Evolutionary conservation across 2,797 vertebrate genomes (phyloP), one percentile per base, ranked within the genome.

Genomic region (Tragelaphus eurycerus): DNA sequence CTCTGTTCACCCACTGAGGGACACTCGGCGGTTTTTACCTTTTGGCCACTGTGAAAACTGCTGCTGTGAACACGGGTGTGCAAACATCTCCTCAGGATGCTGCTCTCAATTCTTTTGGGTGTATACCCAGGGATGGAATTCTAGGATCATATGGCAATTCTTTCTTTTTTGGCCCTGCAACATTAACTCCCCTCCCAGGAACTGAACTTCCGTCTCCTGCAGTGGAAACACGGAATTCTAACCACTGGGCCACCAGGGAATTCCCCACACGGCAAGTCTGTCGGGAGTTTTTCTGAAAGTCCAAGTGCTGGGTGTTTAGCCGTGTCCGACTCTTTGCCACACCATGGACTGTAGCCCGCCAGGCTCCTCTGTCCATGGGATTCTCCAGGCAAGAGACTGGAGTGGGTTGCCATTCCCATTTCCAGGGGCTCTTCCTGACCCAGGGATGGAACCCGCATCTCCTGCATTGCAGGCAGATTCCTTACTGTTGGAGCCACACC

Each of bases 261-360:
- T 57, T 25, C n/a, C 19, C 34, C 17, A 23, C 6, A 6, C 0
- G 19, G 19, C 67, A 38, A 2, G 1, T 3, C 10, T 13, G 67
- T 6, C 67, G 6, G 23, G 2, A 6, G 9, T 4, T 6, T 6
- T 34, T 38, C 16, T 16, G 13, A 10, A 38, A 6, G 34, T 23
- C 34, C 2, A 38, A 6, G 34, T 23, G 34, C 3, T 0, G 11
- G 9, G 2, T 23, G 67, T 11, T 38, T 5, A 21, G 67, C 23
- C 5, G 19, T 3, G 0, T 71, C 34, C 1, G 19, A 21, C 10
- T 3, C 67, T 71, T 38, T 23, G 67, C 67, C 17, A 38, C 67
- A 38, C 34, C 10, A 1, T 23, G 67, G 67, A 6, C 5, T 38
- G 5, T 0, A 23, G 67, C 67, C 3, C 0, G 10, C 67, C 67